Evolutionary conservation across 1,140 invertebrate species (phyloP).

Genomic region (Holcopasites calliopsidis): DNA sequence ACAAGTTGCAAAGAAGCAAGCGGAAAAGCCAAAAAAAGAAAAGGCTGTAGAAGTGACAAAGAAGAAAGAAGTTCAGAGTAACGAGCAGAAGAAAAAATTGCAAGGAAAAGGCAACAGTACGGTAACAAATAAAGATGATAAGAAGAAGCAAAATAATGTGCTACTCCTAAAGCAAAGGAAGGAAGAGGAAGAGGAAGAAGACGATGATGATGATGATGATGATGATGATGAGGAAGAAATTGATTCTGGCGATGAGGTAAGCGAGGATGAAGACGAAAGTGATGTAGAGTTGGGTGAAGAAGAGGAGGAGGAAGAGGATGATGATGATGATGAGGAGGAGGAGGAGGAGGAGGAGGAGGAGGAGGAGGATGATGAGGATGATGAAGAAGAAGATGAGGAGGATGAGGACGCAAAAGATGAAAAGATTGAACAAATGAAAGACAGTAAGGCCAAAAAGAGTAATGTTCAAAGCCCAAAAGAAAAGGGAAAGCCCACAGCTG

Average conservation of each 20-base stretch:
- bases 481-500: background rate
- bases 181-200: slow-evolving; percentile 49
- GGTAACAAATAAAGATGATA: slow-evolving; percentile 11
- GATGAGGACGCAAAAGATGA: slow-evolving; percentile 73
- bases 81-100: slow-evolving; percentile 51
- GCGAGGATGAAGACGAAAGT: slow-evolving; percentile 53
- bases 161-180: slow-evolving; percentile 78
- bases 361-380: slow-evolving; percentile 15
- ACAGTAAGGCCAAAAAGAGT: slow-evolving; percentile 66
- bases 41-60: slow-evolving; percentile 16
- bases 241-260: slow-evolving; percentile 25
- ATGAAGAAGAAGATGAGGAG: slow-evolving; percentile 74
- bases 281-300: background rate
- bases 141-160: slow-evolving; percentile 51
- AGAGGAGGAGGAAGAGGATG: slow-evolving; percentile 42
- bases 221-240: background rate
- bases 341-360: slow-evolving; percentile 25
- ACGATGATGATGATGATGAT: slow-evolving; percentile 35
- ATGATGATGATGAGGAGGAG: slow-evolving; percentile 37
- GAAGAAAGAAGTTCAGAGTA: slow-evolving; percentile 76
- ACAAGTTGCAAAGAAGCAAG: background rate
- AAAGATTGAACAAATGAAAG: background rate
- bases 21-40: background rate
- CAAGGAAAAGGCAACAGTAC: background rate
- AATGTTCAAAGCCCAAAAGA: slow-evolving; percentile 42